Conservation (phyloP, 1,140 invertebrate species). For the Geopemphigus sp. region DNA sequence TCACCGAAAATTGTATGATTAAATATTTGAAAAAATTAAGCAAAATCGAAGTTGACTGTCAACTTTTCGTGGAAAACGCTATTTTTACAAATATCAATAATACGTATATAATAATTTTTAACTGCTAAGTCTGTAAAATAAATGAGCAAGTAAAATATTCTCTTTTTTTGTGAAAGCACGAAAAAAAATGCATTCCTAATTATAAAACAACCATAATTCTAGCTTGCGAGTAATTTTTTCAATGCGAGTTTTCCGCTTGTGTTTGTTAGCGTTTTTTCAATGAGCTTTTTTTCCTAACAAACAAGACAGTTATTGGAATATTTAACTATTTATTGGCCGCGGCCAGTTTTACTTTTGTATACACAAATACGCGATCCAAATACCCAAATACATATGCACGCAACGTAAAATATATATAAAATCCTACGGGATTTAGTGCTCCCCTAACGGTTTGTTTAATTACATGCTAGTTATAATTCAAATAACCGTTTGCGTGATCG, state of each 20-base stretch:
- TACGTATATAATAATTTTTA: no score
- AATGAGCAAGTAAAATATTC: not conserved
- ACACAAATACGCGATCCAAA: not conserved
- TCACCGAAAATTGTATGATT: no score
- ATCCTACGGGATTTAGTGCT: constrained; percentile 33
- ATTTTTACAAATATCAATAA: no score
- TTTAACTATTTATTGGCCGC: constrained; percentile 26
- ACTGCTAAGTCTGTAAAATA: not conserved
- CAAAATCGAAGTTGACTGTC: no score
- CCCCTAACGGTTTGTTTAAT: constrained; percentile 42
- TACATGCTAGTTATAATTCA: constrained; percentile 44
- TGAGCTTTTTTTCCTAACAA: constrained; percentile 17
- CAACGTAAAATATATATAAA: constrained; percentile 40
- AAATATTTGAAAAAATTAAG: no score
- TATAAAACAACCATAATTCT: not conserved
- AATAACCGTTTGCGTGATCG: constrained; percentile 19
- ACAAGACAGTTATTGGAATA: constrained; percentile 33
- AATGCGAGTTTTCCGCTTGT: not conserved
- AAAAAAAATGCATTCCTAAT: not conserved
- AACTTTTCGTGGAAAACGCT: no score
- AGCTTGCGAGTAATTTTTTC: not conserved
- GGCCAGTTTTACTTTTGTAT: constrained; percentile 21
- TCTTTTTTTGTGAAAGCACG: not conserved
- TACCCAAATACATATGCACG: constrained; percentile 26
- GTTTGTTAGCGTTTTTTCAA: not conserved